Conservation (phyloP, 1,140 invertebrate species). For the Galleria mellonella region DNA sequence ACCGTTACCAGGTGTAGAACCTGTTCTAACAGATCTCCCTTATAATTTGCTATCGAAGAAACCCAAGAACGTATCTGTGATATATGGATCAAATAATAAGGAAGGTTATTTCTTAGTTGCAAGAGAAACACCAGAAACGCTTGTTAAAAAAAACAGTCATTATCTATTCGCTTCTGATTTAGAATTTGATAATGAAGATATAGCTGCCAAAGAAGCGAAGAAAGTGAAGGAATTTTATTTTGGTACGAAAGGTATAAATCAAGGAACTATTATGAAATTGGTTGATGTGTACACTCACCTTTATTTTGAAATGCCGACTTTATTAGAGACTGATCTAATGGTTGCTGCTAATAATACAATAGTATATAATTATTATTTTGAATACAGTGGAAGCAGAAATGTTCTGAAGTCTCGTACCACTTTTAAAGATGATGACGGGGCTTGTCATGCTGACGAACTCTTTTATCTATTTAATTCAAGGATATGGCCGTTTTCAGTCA, state of each 20-base stretch:
- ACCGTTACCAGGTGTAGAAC: conserved; percentile 33
- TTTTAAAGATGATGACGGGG: conserved; percentile 28
- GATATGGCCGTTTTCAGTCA: conserved; percentile 32
- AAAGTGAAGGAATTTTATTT: conserved; percentile 51
- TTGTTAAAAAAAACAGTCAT: conserved; percentile 34
- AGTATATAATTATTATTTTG: conserved; percentile 53
- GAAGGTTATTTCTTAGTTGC: conserved; percentile 51
- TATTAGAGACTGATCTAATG: conserved; percentile 40
- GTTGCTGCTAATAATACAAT: conserved; percentile 20
- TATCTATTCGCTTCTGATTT: conserved; percentile 58
- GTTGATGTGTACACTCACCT: conserved; percentile 45
- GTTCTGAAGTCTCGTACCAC: conserved; percentile 34
- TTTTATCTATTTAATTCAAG: conserved; percentile 53
- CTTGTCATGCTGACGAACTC: conserved; percentile 57
- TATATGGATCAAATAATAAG: conserved; percentile 43
- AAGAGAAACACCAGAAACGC: conserved; percentile 29
- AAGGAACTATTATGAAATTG: conserved; percentile 29
- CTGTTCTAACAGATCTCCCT: conserved; percentile 47
- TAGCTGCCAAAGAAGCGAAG: conserved; percentile 19
- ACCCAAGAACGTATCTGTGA: conserved; percentile 41
- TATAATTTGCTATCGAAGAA: conserved; percentile 40
- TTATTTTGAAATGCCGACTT: conserved; percentile 49
- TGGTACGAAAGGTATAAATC: conserved; percentile 33
- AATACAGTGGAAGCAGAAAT: conserved; percentile 47
- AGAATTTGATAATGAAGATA: conserved; percentile 31